A percentile compares a stretch with the other conserved stretches of the same genome.
Evolutionary conservation across 2,113 vertebrate species (phyloP).

Genomic region (Saguinus imperator): DNA sequence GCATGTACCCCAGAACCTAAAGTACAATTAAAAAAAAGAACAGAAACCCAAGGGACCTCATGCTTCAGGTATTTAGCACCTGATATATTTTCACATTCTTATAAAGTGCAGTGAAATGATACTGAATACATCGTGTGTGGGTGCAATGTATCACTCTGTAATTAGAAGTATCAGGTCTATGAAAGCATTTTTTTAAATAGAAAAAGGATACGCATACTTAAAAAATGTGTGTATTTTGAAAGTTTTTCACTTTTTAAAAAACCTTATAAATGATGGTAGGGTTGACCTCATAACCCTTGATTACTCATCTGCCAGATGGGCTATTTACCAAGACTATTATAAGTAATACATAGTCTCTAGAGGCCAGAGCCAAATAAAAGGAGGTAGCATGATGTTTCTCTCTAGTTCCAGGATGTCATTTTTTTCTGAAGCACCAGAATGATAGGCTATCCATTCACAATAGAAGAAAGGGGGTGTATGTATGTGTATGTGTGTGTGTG

Average conservation of each 20-base stretch:
- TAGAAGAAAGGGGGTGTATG: neutral
- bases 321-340: neutral
- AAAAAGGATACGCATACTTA: neutral
- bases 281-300: neutral
- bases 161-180: slow-evolving; percentile 17
- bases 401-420: neutral
- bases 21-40: neutral
- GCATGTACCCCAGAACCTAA: no score
- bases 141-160: slow-evolving; percentile 40
- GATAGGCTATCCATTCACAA: neutral
- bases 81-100: slow-evolving; percentile 56
- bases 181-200: slow-evolving; percentile 28
- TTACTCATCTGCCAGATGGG: neutral
- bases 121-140: slow-evolving; percentile 7
- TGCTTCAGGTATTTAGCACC: slow-evolving; percentile 54
- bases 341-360: neutral
- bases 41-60: slow-evolving; percentile 36
- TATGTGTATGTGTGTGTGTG: neutral
- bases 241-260: slow-evolving; percentile 4
- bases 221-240: neutral
- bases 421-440: neutral
- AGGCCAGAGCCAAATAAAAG: neutral
- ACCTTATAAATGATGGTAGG: neutral
- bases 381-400: neutral
- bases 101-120: slow-evolving; percentile 11